Percentiles rank a stretch among this genome's conserved stretches.
Evolutionary conservation across 2,113 vertebrate species (phyloP).

Genomic region (Silurus glanis): DNA sequence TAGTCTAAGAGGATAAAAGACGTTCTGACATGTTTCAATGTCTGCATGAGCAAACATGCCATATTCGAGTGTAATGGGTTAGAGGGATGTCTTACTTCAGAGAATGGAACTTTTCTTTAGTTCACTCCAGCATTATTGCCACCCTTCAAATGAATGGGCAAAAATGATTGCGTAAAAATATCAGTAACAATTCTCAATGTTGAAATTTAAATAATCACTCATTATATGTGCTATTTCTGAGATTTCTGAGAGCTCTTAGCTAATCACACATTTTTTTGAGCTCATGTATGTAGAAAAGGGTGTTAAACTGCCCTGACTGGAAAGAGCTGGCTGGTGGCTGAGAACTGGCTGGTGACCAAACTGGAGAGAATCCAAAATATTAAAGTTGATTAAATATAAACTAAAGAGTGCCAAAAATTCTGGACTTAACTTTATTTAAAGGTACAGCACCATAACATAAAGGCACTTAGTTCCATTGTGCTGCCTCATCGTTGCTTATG

Average conservation of each 20-base stretch:
- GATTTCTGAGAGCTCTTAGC: not conserved
- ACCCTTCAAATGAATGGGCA: not conserved
- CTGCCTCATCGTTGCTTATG: constrained; percentile 17
- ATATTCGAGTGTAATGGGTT: not conserved
- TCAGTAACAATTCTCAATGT: not conserved
- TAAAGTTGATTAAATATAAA: constrained; percentile 3
- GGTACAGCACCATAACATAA: not conserved
- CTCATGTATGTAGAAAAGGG: not conserved
- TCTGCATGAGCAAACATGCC: not conserved
- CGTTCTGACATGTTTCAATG: not conserved
- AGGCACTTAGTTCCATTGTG: constrained; percentile 7
- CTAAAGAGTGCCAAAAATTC: constrained; percentile 6
- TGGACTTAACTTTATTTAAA: not conserved
- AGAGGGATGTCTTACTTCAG: not conserved
- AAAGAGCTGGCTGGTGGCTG: not conserved
- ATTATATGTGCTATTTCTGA: too few relatives aligned
- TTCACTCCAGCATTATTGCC: not conserved
- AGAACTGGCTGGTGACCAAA: constrained; percentile 4
- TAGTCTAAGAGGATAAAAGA: not conserved
- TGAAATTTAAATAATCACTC: not conserved
- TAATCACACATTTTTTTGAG: not conserved
- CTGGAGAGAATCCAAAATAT: not conserved
- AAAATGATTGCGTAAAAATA: not conserved
- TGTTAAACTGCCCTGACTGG: not conserved
- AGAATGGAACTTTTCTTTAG: not conserved